These are phyloP conservation scores for Ectemnius cavifrons DNA, from an alignment of 2,888 invertebrate genomes.

Conservation along the genomic window DNA sequence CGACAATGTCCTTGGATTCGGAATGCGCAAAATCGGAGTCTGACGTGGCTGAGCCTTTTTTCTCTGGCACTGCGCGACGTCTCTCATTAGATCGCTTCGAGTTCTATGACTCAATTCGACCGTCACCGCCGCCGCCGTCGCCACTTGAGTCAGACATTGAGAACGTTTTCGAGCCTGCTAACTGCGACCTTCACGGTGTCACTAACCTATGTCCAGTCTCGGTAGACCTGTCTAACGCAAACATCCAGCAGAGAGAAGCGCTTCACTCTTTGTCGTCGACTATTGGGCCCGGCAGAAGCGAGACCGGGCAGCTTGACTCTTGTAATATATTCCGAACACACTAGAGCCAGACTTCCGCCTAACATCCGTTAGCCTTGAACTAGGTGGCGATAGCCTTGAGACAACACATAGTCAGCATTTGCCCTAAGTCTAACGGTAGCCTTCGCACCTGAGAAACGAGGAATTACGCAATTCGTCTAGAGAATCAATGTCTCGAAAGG, in stretches of 20 bases:
- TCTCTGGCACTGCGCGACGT: neutral
- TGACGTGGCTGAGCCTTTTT: neutral
- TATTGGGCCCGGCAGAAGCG: too few species aligned
- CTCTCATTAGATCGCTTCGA: conserved; percentile 1
- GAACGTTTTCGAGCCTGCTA: conserved; percentile 9
- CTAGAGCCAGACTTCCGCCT: conserved; percentile 74
- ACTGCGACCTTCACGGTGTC: conserved; percentile 70
- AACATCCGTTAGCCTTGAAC: conserved; percentile 70
- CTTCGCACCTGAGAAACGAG: neutral
- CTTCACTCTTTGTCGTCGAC: conserved; percentile 44
- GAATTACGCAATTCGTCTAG: neutral
- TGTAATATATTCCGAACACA: conserved; percentile 71
- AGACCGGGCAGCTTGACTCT: conserved; percentile 48
- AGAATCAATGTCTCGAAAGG: neutral
- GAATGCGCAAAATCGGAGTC: neutral
- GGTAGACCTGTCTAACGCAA: conserved; percentile 59
- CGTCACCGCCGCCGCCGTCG: neutral
- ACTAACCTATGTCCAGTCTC: conserved; percentile 74
- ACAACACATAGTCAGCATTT: conserved; percentile 4
- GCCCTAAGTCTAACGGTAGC: neutral
- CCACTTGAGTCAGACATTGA: too few species aligned
- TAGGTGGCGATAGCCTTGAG: conserved; percentile 43
- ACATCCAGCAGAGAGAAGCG: conserved; percentile 37
- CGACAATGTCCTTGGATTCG: neutral
- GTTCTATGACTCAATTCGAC: conserved; percentile 9